Percentiles rank a stretch among this genome's conserved stretches.
Conservation (phyloP, 2,797 vertebrate species). For the Merluccius polli region DNA sequence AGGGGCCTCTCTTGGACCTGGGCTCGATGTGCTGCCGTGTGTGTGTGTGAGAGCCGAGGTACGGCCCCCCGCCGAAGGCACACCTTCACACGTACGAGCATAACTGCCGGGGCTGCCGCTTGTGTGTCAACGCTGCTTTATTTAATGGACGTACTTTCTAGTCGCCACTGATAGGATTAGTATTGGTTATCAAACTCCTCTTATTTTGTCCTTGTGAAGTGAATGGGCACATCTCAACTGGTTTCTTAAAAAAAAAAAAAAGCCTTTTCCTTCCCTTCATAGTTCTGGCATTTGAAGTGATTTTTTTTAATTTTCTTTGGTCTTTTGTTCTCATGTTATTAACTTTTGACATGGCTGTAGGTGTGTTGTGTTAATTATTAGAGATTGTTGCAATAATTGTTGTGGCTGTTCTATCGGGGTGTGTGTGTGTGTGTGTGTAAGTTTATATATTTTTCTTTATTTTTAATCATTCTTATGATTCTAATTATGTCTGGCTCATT, state of each 20-base stretch:
- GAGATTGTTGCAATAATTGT: constrained; percentile 79
- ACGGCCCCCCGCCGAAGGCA: too few relatives aligned
- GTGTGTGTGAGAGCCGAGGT: not conserved
- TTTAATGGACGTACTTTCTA: constrained; percentile 43
- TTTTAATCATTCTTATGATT: constrained; percentile 45
- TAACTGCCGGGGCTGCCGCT: constrained; percentile 64
- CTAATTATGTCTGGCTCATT: constrained; percentile 55
- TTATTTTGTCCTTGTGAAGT: constrained; percentile 42
- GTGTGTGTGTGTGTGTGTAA: constrained; percentile 38
- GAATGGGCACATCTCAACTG: constrained; percentile 38
- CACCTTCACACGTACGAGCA: constrained; percentile 46
- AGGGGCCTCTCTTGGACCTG: constrained; percentile 51
- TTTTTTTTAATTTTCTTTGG: constrained; percentile 37
- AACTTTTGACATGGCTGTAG: constrained; percentile 66
- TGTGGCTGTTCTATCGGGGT: constrained; percentile 65
- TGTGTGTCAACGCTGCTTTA: constrained; percentile 63
- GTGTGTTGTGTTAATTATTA: constrained; percentile 66
- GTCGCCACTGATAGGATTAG: constrained; percentile 58
- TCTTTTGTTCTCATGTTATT: constrained; percentile 57
- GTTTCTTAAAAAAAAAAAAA: constrained; percentile 55
- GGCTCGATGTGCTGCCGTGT: not conserved
- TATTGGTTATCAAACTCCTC: constrained; percentile 40
- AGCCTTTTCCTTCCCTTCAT: constrained; percentile 57
- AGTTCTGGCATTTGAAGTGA: constrained; percentile 70
- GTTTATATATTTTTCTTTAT: not conserved